Evolutionary conservation across 2,113 vertebrate species (phyloP), one percentile per base, ranked within the genome.

Genomic region (Neotoma lepida): DNA sequence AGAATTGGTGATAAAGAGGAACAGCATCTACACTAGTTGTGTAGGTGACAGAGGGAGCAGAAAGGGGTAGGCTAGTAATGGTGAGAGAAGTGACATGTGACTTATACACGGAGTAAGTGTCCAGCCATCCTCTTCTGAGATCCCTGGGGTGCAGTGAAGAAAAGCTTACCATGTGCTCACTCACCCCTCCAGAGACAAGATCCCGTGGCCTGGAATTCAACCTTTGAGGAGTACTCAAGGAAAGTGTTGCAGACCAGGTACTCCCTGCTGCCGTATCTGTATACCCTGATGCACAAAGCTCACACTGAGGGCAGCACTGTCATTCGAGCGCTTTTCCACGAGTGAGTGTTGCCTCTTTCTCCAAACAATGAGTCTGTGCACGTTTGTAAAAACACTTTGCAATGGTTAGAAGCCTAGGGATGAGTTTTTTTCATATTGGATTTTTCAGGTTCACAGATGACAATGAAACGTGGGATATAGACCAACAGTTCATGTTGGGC

Each of bases 401-500:
- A 4, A 2, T 56, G 14, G 41, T 54, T n/a, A 0, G 58, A 33
- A 54, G 15, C 26, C 28, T 2, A 6, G 6, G 8, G 41, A 2
- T 44, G 22, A 81, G 6, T 35, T 12, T 70, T 70, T 68, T 56
- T 30, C 22, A n/a, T n/a, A 0, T 41, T 35, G 82, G 24, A 39
- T 51, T 66, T 94, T 90, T 74, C 91, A 99, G 99, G 98, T 99
- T 99, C 98, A 98, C 98, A 46, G 9, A 92, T 3, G 99, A 99
- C 80, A 98, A 0, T 6, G 28, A 0, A 0, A 99, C 99, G 14
- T 99, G 99, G 99, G 96, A 97, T 0, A 98, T 99, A 56, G 56
- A 99, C 35, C 61, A 22, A 30, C 99, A 99, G 92, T 99, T 99
- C 98, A 98, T 99, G 3, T 98, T 99, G 99, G 99, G 99, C 4